Percentiles rank a stretch among this genome's conserved stretches.
These are phyloP conservation scores for Hippocampus barbouri DNA, from an alignment of 2,113 vertebrate species.

Conservation along the genomic window DNA sequence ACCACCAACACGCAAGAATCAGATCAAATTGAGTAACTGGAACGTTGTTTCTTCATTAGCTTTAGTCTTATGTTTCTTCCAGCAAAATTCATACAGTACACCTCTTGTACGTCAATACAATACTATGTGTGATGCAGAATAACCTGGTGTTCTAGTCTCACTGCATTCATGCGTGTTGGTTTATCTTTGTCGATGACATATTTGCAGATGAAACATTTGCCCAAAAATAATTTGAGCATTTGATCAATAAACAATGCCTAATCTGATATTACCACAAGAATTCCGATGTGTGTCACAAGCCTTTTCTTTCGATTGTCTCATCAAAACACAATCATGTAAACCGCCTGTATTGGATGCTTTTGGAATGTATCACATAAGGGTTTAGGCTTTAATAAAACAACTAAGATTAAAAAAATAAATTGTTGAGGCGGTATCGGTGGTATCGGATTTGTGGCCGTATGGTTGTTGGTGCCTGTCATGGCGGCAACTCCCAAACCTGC, in stretches of 20 bases:
- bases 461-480: too few species aligned
- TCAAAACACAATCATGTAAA: background rate
- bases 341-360: background rate
- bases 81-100: too few species aligned
- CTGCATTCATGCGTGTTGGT: background rate
- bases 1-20: too few species aligned
- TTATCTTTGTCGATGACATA: too few species aligned
- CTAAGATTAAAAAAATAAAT: too few species aligned
- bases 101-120: too few species aligned
- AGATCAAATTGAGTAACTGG: too few species aligned
- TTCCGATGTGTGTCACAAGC: background rate
- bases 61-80: background rate
- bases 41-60: too few species aligned
- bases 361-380: background rate
- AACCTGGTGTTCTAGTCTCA: background rate
- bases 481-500: too few species aligned
- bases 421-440: too few species aligned
- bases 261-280: background rate
- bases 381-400: background rate
- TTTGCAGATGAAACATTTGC: background rate
- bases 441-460: too few species aligned
- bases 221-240: background rate
- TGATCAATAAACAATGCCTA: background rate
- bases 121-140: too few species aligned
- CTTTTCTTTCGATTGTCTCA: background rate